Evolutionary conservation across 2,113 vertebrate genomes (phyloP).

Genomic region (Sphaerodactylus townsendi): DNA sequence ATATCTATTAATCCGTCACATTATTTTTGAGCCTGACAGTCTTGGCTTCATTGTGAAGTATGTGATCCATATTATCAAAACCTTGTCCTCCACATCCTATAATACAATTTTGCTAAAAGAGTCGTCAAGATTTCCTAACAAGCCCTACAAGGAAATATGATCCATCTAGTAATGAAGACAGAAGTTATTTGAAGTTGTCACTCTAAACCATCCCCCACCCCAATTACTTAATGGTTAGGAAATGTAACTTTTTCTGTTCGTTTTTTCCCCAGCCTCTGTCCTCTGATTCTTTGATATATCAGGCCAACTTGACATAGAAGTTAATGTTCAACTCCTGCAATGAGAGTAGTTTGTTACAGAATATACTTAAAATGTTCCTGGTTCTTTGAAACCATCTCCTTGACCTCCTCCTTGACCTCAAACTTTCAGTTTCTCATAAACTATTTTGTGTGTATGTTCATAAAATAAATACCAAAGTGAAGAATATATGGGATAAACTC

Average conservation of each 20-base stretch:
- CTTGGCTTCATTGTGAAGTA: conserved; percentile 44
- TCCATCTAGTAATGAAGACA: conserved; percentile 53
- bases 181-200: conserved; percentile 50
- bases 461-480: not conserved
- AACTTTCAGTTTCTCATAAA: not conserved
- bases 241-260: conserved; percentile 26
- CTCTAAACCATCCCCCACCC: conserved; percentile 33
- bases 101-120: conserved; percentile 55
- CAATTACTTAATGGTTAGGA: conserved; percentile 30
- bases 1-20: conserved; percentile 37
- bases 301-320: conserved; percentile 39
- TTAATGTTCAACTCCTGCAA: conserved; percentile 31
- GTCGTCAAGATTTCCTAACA: conserved; percentile 52
- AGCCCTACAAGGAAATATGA: conserved; percentile 36
- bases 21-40: conserved; percentile 39
- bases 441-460: not conserved
- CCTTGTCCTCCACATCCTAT: conserved; percentile 37
- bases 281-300: conserved; percentile 35
- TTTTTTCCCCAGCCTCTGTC: conserved; percentile 28
- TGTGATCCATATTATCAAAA: conserved; percentile 59
- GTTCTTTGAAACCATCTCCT: not conserved
- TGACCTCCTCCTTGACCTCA: too few relatives aligned
- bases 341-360: not conserved
- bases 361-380: not conserved
- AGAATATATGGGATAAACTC: not conserved